phyloP scores from a whole-genome alignment of 1,140 invertebrate genomes.

The Magallana gigas region DNA sequence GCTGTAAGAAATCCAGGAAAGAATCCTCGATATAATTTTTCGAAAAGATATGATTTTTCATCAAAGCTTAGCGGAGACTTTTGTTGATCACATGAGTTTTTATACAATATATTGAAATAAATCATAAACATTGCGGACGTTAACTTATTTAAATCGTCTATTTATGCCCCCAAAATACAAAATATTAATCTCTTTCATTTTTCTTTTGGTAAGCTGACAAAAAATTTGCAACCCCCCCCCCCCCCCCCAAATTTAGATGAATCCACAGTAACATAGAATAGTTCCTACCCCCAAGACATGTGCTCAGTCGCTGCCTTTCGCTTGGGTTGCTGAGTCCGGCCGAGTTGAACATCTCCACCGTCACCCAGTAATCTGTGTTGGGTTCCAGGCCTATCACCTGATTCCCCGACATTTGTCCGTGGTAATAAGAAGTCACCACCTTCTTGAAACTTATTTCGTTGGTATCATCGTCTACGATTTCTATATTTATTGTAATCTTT shows the following conservation, averaged over 20 bases:
- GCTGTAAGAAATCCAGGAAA: slow-evolving; percentile 53
- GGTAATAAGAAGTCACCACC: slow-evolving; percentile 59
- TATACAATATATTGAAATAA: too few species aligned
- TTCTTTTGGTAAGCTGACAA: too few species aligned
- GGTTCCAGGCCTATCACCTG: slow-evolving; percentile 95
- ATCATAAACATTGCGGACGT: too few species aligned
- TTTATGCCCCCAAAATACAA: too few species aligned
- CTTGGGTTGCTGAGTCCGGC: slow-evolving; percentile 97
- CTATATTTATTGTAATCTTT: neutral
- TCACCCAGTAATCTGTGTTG: slow-evolving; percentile 95
- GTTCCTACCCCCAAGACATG: slow-evolving; percentile 76
- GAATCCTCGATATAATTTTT: too few species aligned
- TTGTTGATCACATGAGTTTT: too few species aligned
- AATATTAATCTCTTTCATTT: too few species aligned
- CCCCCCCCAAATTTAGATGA: too few species aligned
- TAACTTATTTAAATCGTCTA: too few species aligned
- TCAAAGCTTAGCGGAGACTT: too few species aligned
- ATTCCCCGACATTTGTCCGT: slow-evolving; percentile 79
- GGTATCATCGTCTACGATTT: slow-evolving; percentile 74
- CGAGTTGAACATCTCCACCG: slow-evolving; percentile 96
- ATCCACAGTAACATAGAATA: neutral
- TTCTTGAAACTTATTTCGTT: slow-evolving; percentile 55
- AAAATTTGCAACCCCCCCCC: too few species aligned
- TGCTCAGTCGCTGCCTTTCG: slow-evolving; percentile 87
- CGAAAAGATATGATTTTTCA: too few species aligned